Conservation (phyloP, 1,140 invertebrate genomes). For the Drosophila baimaii region DNA sequence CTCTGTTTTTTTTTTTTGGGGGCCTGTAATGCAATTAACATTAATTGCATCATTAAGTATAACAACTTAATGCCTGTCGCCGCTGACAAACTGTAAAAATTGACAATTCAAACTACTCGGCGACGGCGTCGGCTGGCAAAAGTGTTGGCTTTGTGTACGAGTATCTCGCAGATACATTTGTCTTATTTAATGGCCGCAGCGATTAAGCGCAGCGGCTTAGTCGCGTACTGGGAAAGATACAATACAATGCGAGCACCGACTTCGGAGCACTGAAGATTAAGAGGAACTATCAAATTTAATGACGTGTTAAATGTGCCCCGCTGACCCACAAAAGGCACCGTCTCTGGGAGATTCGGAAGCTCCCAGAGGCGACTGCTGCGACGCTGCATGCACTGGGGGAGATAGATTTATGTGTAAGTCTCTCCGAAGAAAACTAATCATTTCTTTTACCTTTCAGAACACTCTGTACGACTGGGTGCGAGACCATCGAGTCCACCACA, state of each 20-base stretch:
- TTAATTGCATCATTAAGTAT: constrained; percentile 80
- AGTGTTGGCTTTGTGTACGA: constrained; percentile 38
- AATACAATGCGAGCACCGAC: constrained; percentile 1
- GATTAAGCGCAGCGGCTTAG: constrained; percentile 49
- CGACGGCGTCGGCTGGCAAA: constrained; percentile 3
- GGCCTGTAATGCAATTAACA: constrained; percentile 71
- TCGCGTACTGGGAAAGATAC: background rate
- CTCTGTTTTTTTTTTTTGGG: constrained; percentile 11
- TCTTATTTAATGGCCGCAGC: constrained; percentile 71
- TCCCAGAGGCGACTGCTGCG: background rate
- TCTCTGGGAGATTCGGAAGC: constrained; percentile 8
- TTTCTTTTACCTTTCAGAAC: constrained; percentile 84
- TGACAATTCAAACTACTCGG: constrained; percentile 52
- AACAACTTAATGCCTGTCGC: constrained; percentile 73
- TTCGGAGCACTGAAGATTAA: constrained; percentile 21
- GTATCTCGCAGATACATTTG: constrained; percentile 70
- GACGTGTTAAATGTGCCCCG: constrained; percentile 36
- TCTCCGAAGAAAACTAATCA: background rate
- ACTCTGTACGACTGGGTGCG: constrained; percentile 88
- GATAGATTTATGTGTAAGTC: background rate
- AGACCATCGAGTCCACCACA: constrained; percentile 96
- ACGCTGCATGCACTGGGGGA: background rate
- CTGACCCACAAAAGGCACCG: constrained; percentile 21
- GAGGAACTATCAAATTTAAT: constrained; percentile 46
- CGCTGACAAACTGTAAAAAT: constrained; percentile 52